phyloP scores from a whole-genome alignment of 1,140 invertebrate species.

The Zaprionus ghesquierei region DNA sequence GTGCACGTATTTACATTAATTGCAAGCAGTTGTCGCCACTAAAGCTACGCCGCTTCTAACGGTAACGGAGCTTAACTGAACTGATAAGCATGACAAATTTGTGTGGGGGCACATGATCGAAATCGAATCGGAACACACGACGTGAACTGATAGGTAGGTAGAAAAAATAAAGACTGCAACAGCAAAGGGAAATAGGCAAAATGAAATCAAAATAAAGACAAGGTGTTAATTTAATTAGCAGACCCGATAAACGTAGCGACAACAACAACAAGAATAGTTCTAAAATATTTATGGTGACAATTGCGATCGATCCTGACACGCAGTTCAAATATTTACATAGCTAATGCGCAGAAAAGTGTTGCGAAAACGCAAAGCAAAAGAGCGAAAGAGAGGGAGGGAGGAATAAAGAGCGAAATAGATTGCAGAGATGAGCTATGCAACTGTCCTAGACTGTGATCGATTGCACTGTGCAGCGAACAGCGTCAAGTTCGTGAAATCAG shows the following conservation, averaged over 20 bases:
- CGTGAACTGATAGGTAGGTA: conserved; percentile 47
- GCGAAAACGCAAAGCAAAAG: too few species aligned
- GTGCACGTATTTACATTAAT: conserved; percentile 13
- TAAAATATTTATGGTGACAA: conserved; percentile 4
- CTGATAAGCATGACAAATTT: conserved; percentile 76
- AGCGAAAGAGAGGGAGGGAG: too few species aligned
- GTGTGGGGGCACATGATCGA: conserved; percentile 67
- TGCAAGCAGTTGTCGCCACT: background rate
- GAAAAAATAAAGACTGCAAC: background rate
- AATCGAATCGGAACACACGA: conserved; percentile 32
- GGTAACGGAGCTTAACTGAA: conserved; percentile 36
- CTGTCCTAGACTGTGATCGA: background rate
- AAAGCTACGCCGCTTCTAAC: conserved; percentile 1
- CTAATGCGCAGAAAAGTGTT: conserved; percentile 12
- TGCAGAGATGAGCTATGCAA: background rate
- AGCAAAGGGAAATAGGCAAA: conserved; percentile 26
- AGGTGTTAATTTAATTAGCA: conserved; percentile 33
- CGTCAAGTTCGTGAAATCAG: background rate
- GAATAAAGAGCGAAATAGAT: background rate
- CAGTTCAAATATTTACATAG: conserved; percentile 26
- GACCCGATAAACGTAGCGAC: conserved; percentile 2
- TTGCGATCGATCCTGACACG: background rate
- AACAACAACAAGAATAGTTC: background rate
- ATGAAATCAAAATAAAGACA: conserved; percentile 13
- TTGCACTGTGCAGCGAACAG: background rate